Evolutionary conservation across 2,888 invertebrate species (phyloP).

Genomic region (Scelioninae gen. 2): DNA sequence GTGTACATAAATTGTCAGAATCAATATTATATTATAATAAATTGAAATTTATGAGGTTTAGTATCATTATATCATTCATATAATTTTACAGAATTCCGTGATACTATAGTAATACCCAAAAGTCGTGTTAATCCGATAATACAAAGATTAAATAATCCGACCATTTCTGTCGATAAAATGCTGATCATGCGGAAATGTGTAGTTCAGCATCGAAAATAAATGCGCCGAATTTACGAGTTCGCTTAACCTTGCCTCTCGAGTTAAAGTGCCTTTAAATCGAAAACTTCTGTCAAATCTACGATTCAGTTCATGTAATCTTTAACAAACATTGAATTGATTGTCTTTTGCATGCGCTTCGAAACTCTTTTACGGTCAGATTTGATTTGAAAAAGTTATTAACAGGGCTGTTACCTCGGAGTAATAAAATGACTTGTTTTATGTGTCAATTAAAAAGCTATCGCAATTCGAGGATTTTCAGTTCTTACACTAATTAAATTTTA

Average conservation of each 20-base stretch:
- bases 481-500: too few species aligned
- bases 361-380: constrained; percentile 17
- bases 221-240: constrained; percentile 43
- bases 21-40: too few species aligned
- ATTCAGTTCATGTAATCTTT: constrained; percentile 44
- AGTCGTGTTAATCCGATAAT: too few species aligned
- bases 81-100: too few species aligned
- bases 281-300: constrained; percentile 44
- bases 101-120: too few species aligned
- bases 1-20: too few species aligned
- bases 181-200: constrained; percentile 21
- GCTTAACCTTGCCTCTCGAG: constrained; percentile 25
- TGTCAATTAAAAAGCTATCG: not conserved
- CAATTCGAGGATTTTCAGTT: too few species aligned
- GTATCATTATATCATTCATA: too few species aligned
- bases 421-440: constrained; percentile 3
- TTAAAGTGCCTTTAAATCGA: constrained; percentile 35
- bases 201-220: constrained; percentile 33
- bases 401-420: constrained; percentile 14
- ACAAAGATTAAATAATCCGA: not conserved
- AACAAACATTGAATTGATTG: constrained; percentile 15
- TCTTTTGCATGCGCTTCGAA: constrained; percentile 12
- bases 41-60: too few species aligned
- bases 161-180: constrained; percentile 23
- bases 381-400: constrained; percentile 37